These are phyloP conservation scores for Melinaea marsaeus DNA, from an alignment of 2,888 invertebrate genomes.

Conservation along the genomic window DNA sequence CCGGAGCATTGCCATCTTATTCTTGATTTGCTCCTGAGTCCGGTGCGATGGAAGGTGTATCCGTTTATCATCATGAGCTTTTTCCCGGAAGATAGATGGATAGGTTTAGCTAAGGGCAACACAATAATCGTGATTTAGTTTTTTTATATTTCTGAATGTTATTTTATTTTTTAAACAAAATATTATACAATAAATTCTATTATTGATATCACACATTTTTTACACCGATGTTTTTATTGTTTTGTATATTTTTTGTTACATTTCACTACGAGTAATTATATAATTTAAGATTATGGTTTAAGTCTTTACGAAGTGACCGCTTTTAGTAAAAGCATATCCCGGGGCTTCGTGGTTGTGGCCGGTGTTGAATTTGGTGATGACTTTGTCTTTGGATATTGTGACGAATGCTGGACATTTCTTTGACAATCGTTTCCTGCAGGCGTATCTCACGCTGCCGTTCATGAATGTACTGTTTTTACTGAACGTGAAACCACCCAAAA, in stretches of 20 bases:
- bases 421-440: slow-evolving; percentile 38
- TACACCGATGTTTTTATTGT: slow-evolving; percentile 5
- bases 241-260: not conserved
- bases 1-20: slow-evolving; percentile 29
- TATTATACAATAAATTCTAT: not conserved
- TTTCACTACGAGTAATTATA: not conserved
- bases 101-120: slow-evolving; percentile 22
- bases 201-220: too few relatives aligned
- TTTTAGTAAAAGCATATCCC: slow-evolving; percentile 29
- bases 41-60: slow-evolving; percentile 28
- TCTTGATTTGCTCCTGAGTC: slow-evolving; percentile 18
- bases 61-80: slow-evolving; percentile 27
- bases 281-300: not conserved
- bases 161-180: not conserved
- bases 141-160: not conserved
- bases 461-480: slow-evolving; percentile 36
- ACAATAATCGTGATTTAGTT: not conserved
- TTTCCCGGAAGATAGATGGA: slow-evolving; percentile 26
- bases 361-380: slow-evolving; percentile 34
- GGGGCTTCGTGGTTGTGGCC: slow-evolving; percentile 35
- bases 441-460: slow-evolving; percentile 35
- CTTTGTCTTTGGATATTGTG: slow-evolving; percentile 36
- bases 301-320: slow-evolving; percentile 29
- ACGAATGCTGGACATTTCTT: slow-evolving; percentile 42
- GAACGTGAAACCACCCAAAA: slow-evolving; percentile 40